These are phyloP conservation scores for Leucophora obtusa DNA, from an alignment of 2,888 invertebrate genomes.

Conservation along the genomic window DNA sequence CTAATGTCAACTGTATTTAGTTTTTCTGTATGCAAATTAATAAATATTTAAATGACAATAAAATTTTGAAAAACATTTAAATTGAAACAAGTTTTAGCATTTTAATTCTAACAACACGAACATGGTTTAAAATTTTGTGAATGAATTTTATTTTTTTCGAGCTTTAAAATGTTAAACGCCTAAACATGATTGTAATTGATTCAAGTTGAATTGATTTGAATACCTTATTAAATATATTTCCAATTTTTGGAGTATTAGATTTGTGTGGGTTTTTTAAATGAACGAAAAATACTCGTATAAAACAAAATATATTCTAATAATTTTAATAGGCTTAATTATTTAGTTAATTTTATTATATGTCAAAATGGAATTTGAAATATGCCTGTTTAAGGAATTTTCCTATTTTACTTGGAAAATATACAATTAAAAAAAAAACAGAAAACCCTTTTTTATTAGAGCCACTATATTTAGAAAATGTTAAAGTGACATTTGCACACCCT, in stretches of 20 bases:
- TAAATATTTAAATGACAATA: constrained; percentile 41
- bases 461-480: too few species aligned
- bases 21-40: constrained; percentile 45
- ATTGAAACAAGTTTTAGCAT: constrained; percentile 38
- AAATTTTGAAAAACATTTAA: constrained; percentile 20
- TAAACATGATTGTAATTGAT: constrained; percentile 16
- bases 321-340: background rate
- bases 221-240: constrained; percentile 29
- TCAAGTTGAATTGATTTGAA: constrained; percentile 29
- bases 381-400: background rate
- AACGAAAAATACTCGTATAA: too few species aligned
- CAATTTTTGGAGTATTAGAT: too few species aligned
- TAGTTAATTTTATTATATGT: background rate
- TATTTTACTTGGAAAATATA: too few species aligned
- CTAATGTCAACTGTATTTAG: constrained; percentile 22
- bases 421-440: too few species aligned
- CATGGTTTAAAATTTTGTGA: constrained; percentile 36
- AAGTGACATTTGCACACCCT: too few species aligned
- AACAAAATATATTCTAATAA: background rate
- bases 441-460: too few species aligned
- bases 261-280: constrained; percentile 36
- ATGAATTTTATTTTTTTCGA: constrained; percentile 30
- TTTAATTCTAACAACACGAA: constrained; percentile 9
- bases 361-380: background rate
- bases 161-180: constrained; percentile 20